Evolutionary conservation across 2,888 invertebrate genomes (phyloP), one percentile per base, ranked within the genome.

Genomic region (Morpho deidamia): DNA sequence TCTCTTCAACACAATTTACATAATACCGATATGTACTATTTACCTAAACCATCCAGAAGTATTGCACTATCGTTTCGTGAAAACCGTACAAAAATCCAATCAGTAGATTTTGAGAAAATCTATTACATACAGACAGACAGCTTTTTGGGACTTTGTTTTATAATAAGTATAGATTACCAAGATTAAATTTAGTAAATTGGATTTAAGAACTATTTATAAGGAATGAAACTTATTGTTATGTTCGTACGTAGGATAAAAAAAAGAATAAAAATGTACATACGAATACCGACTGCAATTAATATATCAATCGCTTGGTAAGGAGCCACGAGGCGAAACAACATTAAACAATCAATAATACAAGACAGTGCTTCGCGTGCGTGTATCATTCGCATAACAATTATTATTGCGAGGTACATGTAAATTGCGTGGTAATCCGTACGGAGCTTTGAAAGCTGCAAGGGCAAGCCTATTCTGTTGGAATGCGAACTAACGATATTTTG

Each of bases 331-430:
- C 23, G 23, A 66, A 73, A 71, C 64, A 66, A 71, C 68, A 67
- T 40, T 53, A 60, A 60, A 56, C 58, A 52, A 56, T 54, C 49
- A 51, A 56, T 58, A 55, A 54, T 55, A 60, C 52, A 50, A 57
- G 53, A 55, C 54, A 58, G 45, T 44, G 53, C 46, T 52, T 83
- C 74, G 83, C 79, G 83, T 83, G 84, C 82, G 71, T 81, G 80
- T 84, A 85, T 84, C 85, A 85, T 81, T 87, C 74, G 71, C 71
- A 70, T 74, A 69, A 79, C 77, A 83, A 84, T 85, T 83, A 87
- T 83, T 76, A 76, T 72, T 73, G 71, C 74, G 64, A 66, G 73
- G 74, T 79, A 86, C 84, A 84, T 72, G 75, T 79, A 76, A 82
- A 84, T 85, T 74, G 85, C 81, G 84, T 84, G 82, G 82, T 79